Evolutionary conservation across 2,888 invertebrate species (phyloP).

Genomic region (Taphrorychus bicolor): DNA sequence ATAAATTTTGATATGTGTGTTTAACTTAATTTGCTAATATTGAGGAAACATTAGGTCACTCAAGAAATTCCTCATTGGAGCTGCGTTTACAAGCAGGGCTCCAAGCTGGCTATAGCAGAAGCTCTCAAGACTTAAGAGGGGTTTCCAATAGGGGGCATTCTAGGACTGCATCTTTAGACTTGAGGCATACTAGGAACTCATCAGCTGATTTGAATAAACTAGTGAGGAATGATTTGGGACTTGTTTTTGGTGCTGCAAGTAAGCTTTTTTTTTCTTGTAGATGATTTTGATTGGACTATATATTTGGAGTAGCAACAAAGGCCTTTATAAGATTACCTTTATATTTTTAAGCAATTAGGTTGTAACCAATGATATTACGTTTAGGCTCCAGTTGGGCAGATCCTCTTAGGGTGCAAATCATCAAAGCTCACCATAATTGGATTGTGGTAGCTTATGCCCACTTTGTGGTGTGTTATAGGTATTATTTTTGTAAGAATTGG

Average conservation of each 20-base stretch:
- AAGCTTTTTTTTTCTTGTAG: no score
- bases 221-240: constrained; percentile 73
- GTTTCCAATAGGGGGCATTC: constrained; percentile 70
- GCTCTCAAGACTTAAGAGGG: constrained; percentile 61
- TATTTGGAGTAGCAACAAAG: background rate
- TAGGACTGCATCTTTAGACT: constrained; percentile 82
- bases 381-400: constrained; percentile 79
- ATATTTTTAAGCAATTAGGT: no score
- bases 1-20: no score
- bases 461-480: constrained; percentile 94
- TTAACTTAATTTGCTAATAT: background rate
- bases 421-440: constrained; percentile 98
- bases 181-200: constrained; percentile 75
- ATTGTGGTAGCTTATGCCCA: constrained; percentile 96
- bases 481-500: constrained; percentile 42
- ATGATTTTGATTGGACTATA: no score
- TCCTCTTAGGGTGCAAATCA: constrained; percentile 87
- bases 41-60: constrained; percentile 62
- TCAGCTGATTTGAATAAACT: constrained; percentile 78
- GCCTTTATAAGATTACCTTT: background rate
- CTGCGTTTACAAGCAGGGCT: constrained; percentile 64
- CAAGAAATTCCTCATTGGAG: constrained; percentile 85
- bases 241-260: constrained; percentile 68
- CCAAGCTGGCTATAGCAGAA: constrained; percentile 59
- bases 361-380: no score